Conservation (phyloP, 2,888 invertebrate species). For the Endotricha flammealis region DNA sequence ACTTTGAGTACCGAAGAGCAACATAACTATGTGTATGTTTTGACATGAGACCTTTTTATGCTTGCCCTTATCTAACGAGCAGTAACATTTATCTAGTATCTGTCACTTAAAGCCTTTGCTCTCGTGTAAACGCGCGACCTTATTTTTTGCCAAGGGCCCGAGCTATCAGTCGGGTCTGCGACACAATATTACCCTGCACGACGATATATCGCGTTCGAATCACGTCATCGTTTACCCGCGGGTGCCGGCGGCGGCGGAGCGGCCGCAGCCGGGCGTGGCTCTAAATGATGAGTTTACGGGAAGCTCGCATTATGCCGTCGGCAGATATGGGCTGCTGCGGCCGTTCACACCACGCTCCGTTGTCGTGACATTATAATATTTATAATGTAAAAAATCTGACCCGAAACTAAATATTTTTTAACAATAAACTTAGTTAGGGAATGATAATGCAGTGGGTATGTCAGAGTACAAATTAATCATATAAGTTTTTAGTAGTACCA, state of each 20-base stretch:
- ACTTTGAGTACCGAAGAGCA: slow-evolving; percentile 24
- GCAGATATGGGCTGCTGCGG: slow-evolving; percentile 34
- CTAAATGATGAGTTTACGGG: slow-evolving; percentile 47
- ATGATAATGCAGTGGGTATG: no score
- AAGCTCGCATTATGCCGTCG: slow-evolving; percentile 40
- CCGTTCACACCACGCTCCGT: slow-evolving; percentile 23
- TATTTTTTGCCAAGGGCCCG: slow-evolving; percentile 70
- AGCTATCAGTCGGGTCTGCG: slow-evolving; percentile 66
- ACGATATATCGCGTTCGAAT: slow-evolving; percentile 68
- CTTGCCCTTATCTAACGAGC: slow-evolving; percentile 60
- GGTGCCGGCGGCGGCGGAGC: slow-evolving; percentile 12
- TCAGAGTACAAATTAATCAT: no score
- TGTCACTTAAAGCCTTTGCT: slow-evolving; percentile 73
- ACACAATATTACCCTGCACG: slow-evolving; percentile 69
- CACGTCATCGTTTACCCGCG: slow-evolving; percentile 64
- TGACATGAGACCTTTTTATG: slow-evolving; percentile 45
- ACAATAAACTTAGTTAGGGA: no score
- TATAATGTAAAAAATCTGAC: no score
- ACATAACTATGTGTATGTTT: slow-evolving; percentile 29
- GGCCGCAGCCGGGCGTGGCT: slow-evolving; percentile 44
- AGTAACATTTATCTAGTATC: slow-evolving; percentile 75
- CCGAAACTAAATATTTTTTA: no score
- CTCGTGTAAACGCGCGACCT: slow-evolving; percentile 72
- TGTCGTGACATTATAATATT: background rate
- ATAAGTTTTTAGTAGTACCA: no score